Conservation (phyloP, 2,888 invertebrate species). For the Lepidonotus clava region DNA sequence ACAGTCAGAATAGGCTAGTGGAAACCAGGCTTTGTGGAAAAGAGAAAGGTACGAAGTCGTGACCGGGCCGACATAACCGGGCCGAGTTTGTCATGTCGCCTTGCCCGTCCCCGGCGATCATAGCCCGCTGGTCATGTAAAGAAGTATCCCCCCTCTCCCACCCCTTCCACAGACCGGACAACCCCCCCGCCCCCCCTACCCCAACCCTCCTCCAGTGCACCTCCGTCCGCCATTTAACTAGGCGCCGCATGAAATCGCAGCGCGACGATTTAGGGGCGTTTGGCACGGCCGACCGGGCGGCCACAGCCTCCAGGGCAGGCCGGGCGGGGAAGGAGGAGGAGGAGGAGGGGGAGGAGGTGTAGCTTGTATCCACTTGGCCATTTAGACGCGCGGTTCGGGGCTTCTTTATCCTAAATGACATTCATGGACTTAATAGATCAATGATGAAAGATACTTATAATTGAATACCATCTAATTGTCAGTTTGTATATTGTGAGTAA, state of each 20-base stretch:
- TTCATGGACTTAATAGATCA: too few species aligned
- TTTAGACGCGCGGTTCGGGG: too few species aligned
- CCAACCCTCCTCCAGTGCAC: too few species aligned
- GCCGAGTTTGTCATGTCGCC: background rate
- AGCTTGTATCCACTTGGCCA: too few species aligned
- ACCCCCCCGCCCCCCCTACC: background rate
- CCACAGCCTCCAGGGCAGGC: background rate
- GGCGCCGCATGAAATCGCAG: background rate
- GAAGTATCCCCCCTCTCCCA: background rate
- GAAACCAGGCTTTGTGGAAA: too few species aligned
- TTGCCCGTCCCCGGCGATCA: conserved; percentile 13
- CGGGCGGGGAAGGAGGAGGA: background rate
- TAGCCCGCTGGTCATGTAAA: background rate
- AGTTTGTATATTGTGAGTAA: too few species aligned
- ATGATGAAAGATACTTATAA: too few species aligned
- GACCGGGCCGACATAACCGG: background rate
- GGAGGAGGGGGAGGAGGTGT: background rate
- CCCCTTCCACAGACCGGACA: background rate
- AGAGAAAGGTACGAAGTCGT: too few species aligned
- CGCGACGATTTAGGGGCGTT: conserved; percentile 3
- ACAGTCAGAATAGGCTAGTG: too few species aligned
- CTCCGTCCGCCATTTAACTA: conserved; percentile 27
- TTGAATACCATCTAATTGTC: too few species aligned
- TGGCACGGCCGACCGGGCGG: conserved; percentile 1
- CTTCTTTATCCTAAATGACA: too few species aligned